Evolutionary conservation across 2,797 vertebrate genomes (phyloP), one percentile per base, ranked within the genome.

Genomic region (Spinus olivaceus): DNA sequence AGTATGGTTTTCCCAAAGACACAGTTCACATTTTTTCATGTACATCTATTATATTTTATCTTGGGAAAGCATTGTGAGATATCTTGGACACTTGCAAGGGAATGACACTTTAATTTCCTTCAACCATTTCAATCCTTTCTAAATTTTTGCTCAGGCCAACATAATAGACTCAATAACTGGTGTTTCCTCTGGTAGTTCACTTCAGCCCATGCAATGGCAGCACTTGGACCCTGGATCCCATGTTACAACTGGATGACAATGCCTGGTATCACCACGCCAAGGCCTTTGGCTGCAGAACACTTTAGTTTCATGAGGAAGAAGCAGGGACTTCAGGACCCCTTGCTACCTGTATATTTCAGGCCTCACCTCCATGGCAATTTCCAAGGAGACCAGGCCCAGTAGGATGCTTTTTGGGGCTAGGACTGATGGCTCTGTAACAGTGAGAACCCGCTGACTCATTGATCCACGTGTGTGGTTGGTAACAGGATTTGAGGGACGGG

Each of bases 401-500:
- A 74, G 64, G 25, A 57, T 67, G 27, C 54, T 1, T 32, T 74
- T 42, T 23, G 12, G 42, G 39, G n/a, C 37, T 32, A 60, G 27
- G 25, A 14, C 3, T 14, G 35, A 63, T 51, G 37, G 10, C 12
- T 76, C 14, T 67, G 4, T 57, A 63, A 28, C 11, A 50, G 6
- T 30, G 32, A 64, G 35, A 80, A 20, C 14, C 18, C 8, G 0
- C 32, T 67, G 60, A 59, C 14, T 47, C 33, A 8, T 21, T 28
- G 42, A 86, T 51, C 27, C 51, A 8, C 0, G 0, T 22, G 24
- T 1, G 1, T 13, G 39, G 11, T 0, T 74, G 33, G 27, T 61
- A 51, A 32, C 2, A 20, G n/a, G 24, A 66, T 42, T 42, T 33
- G 27, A 25, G 14, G 28, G 81, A n/a, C 2, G 1, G 2, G 24